These are phyloP conservation scores for Zaprionus gabonicus DNA, from an alignment of 1,140 invertebrate species.

Conservation along the genomic window DNA sequence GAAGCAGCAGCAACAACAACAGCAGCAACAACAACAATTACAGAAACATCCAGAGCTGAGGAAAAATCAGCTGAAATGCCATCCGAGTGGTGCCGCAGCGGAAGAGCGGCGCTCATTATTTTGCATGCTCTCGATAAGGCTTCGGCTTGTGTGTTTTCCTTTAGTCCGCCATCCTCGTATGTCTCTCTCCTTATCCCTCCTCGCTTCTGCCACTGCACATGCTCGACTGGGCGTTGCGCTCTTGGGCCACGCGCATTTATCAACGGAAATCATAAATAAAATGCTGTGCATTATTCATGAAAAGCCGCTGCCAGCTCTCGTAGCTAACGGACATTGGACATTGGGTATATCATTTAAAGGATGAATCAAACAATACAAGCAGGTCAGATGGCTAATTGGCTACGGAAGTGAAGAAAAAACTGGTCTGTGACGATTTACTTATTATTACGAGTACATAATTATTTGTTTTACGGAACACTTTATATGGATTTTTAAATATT, in stretches of 20 bases:
- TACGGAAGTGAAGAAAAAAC: neutral
- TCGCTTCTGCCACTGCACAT: constrained; percentile 32
- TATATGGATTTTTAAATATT: too few species aligned
- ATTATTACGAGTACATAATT: too few species aligned
- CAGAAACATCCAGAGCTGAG: neutral
- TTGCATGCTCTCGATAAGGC: constrained; percentile 69
- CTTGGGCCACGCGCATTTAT: constrained; percentile 57
- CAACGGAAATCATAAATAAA: constrained; percentile 82
- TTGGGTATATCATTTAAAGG: constrained; percentile 17
- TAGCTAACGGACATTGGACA: neutral
- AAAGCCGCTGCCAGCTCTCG: constrained; percentile 6
- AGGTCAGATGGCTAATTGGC: neutral
- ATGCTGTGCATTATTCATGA: constrained; percentile 65
- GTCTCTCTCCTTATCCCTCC: constrained; percentile 6
- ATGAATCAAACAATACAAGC: neutral
- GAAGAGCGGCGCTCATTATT: constrained; percentile 14
- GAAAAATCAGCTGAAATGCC: neutral
- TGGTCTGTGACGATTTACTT: neutral
- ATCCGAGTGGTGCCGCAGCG: constrained; percentile 8
- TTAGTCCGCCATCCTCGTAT: neutral
- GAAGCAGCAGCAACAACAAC: constrained; percentile 9
- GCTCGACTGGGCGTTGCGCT: constrained; percentile 13
- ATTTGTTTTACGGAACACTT: too few species aligned
- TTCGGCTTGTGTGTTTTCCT: neutral
- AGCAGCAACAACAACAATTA: constrained; percentile 30